Evolutionary conservation across 2,797 vertebrate genomes (phyloP), one percentile per base, ranked within the genome.

Genomic region (Mormyrus hasselquistii): DNA sequence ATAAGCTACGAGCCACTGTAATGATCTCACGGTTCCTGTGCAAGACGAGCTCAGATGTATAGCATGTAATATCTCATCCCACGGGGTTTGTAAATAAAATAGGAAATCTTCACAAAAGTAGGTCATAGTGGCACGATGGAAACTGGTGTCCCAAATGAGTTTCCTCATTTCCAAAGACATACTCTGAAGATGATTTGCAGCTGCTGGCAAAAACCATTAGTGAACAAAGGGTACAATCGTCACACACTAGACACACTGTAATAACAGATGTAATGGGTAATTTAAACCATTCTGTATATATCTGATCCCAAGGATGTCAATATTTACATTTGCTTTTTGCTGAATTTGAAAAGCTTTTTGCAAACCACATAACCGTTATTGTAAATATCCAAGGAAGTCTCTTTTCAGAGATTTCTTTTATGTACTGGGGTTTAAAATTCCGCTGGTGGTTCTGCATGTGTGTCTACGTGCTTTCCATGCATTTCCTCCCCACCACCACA

Each of bases 71-170:
- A 82, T 34, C 85, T 87, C 34, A 87, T 62, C 86, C 88, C 89
- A 76, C 34, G 10, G 85, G 89, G 49, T 87, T 88, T 87, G 65
- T 59, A 62, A 82, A 87, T 82, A 83, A 89, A 88, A 89, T 87
- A 82, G 86, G 86, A 87, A 79, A 49, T 53, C 62, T 87, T 82
- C 86, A 83, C 22, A 65, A 88, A 79, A 89, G 10, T 83, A 87
- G 89, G 89, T 59, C 89, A 89, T 16, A 62, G 38, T 29, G 79
- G 41, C 53, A 89, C 34, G 14, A 59, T 34, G 53, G 76, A 57
- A 38, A 38, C 12, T 57, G 34, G 53, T 41, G 50, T 53, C 10
- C 86, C 86, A 87, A 29, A 14, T 41, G 34, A 53, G 4, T 29
- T 4, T 19, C 7, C 52, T 87, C 25, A 53, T 50, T 79, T 76